These are phyloP conservation scores for Furcula furcula DNA, from an alignment of 2,888 invertebrate genomes.

Conservation along the genomic window DNA sequence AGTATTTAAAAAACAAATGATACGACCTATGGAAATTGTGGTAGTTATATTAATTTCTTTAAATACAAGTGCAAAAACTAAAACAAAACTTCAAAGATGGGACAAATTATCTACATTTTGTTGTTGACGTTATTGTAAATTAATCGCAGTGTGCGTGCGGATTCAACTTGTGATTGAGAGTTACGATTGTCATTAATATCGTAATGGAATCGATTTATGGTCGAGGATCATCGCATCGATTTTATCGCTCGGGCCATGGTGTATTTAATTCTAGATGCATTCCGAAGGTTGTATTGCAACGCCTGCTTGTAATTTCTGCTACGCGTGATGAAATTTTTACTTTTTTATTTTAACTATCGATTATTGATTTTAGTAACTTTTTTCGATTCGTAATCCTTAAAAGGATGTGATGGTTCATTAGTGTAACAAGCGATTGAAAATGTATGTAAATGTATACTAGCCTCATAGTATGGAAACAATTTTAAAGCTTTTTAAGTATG, in stretches of 20 bases:
- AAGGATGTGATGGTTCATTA: too few species aligned
- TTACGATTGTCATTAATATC: constrained; percentile 72
- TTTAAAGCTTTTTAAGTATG: too few species aligned
- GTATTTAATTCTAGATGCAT: constrained; percentile 51
- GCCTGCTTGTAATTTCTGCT: constrained; percentile 49
- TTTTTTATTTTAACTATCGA: neutral
- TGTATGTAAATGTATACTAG: too few species aligned
- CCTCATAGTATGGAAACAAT: too few species aligned
- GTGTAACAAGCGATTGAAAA: too few species aligned
- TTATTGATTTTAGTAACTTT: too few species aligned
- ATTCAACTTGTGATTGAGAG: constrained; percentile 63
- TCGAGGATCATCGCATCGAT: constrained; percentile 56
- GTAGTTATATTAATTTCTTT: too few species aligned
- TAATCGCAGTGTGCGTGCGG: constrained; percentile 34
- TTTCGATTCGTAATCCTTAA: too few species aligned
- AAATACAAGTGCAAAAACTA: too few species aligned
- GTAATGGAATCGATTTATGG: constrained; percentile 70
- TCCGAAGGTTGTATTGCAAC: constrained; percentile 41
- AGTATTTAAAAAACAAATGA: too few species aligned
- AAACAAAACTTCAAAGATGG: too few species aligned
- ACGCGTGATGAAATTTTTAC: constrained; percentile 23
- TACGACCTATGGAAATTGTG: too few species aligned
- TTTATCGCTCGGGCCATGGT: constrained; percentile 49
- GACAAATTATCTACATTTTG: constrained; percentile 22
- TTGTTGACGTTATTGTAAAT: constrained; percentile 30